phyloP scores from a whole-genome alignment of 2,888 invertebrate genomes.

The Schrankia costaestrigalis region DNA sequence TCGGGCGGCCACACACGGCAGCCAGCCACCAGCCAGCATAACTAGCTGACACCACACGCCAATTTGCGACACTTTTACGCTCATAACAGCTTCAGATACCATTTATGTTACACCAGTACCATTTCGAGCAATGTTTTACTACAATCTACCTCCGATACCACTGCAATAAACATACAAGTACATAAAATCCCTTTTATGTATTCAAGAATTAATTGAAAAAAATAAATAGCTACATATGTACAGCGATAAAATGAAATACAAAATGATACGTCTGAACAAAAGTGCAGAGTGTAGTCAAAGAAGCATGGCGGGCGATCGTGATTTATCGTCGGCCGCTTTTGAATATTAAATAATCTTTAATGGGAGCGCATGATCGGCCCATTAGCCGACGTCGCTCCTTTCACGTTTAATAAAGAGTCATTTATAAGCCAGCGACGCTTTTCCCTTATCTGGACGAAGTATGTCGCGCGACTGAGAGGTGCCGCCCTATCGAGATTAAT shows the following conservation, averaged over 20 bases:
- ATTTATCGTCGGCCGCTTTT: conserved; percentile 78
- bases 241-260: conserved; percentile 39
- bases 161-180: conserved; percentile 27
- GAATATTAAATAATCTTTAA: conserved; percentile 82
- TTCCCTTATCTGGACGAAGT: conserved; percentile 77
- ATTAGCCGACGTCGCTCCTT: conserved; percentile 79
- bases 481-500: conserved; percentile 78
- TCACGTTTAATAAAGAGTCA: conserved; percentile 81
- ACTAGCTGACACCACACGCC: conserved; percentile 57
- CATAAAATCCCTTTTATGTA: conserved; percentile 38
- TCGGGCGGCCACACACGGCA: conserved; percentile 65
- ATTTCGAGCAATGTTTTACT: conserved; percentile 45
- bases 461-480: conserved; percentile 76
- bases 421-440: conserved; percentile 78
- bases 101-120: conserved; percentile 47
- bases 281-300: conserved; percentile 74
- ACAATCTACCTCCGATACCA: conserved; percentile 34
- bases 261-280: conserved; percentile 62
- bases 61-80: conserved; percentile 67
- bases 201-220: conserved; percentile 32
- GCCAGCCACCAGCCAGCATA: conserved; percentile 44
- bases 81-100: conserved; percentile 57
- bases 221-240: conserved; percentile 28
- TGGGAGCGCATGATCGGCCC: conserved; percentile 81
- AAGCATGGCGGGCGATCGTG: conserved; percentile 75